Conservation (phyloP, 2,113 vertebrate species). For the Callipepla californica region DNA sequence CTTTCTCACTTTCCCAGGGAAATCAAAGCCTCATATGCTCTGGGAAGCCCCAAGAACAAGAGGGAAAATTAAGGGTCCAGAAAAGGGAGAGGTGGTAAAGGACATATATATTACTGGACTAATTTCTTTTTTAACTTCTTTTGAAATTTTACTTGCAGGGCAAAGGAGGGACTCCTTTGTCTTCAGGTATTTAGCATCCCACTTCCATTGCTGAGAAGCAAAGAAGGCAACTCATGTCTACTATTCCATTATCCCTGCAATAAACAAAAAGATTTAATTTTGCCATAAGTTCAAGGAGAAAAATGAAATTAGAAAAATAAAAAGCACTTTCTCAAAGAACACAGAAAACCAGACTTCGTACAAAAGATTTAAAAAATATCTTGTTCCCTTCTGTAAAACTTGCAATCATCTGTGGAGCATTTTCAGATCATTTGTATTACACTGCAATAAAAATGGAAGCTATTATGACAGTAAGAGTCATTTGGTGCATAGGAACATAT, state of each 20-base stretch:
- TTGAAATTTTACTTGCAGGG: not conserved
- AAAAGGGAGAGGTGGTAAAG: not conserved
- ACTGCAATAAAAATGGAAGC: constrained; percentile 51
- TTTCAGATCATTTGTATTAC: constrained; percentile 38
- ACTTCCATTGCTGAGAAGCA: not conserved
- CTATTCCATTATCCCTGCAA: not conserved
- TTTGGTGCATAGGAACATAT: constrained; percentile 31
- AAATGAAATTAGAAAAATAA: not conserved
- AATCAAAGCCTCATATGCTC: not conserved
- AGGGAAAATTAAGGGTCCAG: not conserved
- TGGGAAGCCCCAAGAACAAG: not conserved
- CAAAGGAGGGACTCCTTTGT: not conserved
- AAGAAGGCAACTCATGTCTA: not conserved
- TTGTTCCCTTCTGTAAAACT: constrained; percentile 27
- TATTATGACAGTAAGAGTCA: constrained; percentile 61
- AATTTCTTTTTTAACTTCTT: not conserved
- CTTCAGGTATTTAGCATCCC: not conserved
- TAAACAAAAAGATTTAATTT: not conserved
- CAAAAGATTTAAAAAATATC: constrained; percentile 30
- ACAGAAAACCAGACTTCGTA: constrained; percentile 18
- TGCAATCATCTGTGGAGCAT: constrained; percentile 39
- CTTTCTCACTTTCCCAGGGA: constrained; percentile 1
- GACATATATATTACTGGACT: not conserved
- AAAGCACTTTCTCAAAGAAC: constrained; percentile 22
- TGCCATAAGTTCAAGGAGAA: not conserved